Percentiles rank a stretch among this genome's conserved stretches.
These are phyloP conservation scores for Drosophila austrosaltans DNA, from an alignment of 2,888 invertebrate species.

Conservation along the genomic window DNA sequence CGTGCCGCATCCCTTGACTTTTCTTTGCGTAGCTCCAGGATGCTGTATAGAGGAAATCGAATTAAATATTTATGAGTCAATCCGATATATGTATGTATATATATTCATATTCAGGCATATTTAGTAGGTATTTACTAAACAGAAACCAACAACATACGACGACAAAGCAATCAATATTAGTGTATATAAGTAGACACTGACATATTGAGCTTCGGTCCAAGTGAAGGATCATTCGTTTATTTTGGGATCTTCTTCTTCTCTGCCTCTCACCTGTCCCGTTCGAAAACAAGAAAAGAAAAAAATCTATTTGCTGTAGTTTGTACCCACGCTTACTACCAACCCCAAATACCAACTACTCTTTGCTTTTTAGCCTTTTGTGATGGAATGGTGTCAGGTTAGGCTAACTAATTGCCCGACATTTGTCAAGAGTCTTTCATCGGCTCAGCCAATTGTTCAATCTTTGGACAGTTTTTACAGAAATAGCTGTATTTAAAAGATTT, in stretches of 20 bases:
- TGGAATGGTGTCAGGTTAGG: slow-evolving; percentile 68
- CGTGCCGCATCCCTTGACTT: slow-evolving; percentile 96
- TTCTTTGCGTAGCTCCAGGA: slow-evolving; percentile 96
- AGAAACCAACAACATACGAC: slow-evolving; percentile 12
- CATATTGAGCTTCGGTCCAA: slow-evolving; percentile 34
- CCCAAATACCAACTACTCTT: neutral
- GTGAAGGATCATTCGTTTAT: slow-evolving; percentile 20
- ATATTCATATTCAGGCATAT: neutral
- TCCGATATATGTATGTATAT: neutral
- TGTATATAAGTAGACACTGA: slow-evolving; percentile 71
- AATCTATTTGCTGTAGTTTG: neutral
- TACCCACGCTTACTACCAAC: neutral
- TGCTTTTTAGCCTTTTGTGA: slow-evolving; percentile 51
- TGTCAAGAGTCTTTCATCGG: slow-evolving; percentile 67
- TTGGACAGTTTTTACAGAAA: slow-evolving; percentile 36
- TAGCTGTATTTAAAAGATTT: slow-evolving; percentile 52
- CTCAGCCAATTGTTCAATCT: slow-evolving; percentile 36
- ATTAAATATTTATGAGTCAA: neutral
- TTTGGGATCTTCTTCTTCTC: neutral
- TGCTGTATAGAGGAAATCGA: slow-evolving; percentile 87
- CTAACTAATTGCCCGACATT: slow-evolving; percentile 75
- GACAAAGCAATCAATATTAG: slow-evolving; percentile 49
- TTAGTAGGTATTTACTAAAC: slow-evolving; percentile 36
- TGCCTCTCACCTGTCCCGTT: slow-evolving; percentile 3
- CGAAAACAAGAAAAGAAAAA: neutral